These are phyloP conservation scores for Amphipyra berbera DNA, from an alignment of 2,888 invertebrate species.

Conservation along the genomic window DNA sequence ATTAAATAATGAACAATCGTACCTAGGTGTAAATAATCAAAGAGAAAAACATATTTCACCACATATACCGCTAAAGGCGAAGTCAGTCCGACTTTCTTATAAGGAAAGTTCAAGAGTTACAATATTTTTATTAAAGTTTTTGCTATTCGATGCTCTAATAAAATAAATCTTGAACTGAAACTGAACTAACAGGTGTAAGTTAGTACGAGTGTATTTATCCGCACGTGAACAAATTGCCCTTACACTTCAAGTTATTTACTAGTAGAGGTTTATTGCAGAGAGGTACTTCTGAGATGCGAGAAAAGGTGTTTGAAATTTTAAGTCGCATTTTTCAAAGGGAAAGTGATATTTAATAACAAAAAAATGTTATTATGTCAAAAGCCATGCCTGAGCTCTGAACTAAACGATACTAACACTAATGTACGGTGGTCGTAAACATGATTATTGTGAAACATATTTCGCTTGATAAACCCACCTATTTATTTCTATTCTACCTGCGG, in stretches of 20 bases:
- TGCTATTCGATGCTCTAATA: conserved; percentile 38
- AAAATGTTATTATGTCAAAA: no score
- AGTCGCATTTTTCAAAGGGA: background rate
- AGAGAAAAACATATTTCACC: no score
- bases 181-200: conserved; percentile 62
- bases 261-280: conserved; percentile 47
- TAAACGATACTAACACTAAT: conserved; percentile 1
- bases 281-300: conserved; percentile 15
- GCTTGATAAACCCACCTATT: conserved; percentile 48
- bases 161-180: conserved; percentile 29
- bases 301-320: background rate
- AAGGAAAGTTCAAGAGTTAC: conserved; percentile 24
- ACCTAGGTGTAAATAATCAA: no score
- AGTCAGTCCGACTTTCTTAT: conserved; percentile 7
- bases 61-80: conserved; percentile 2
- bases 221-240: conserved; percentile 70
- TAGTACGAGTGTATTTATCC: conserved; percentile 57
- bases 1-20: no score
- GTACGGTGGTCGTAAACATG: conserved; percentile 13
- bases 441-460: conserved; percentile 37
- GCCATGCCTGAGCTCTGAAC: background rate
- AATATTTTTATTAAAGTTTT: conserved; percentile 34
- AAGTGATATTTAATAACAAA: no score
- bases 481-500: conserved; percentile 62
- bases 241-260: conserved; percentile 54